These are phyloP conservation scores for Hyperoodon ampullatus DNA, from an alignment of 2,113 vertebrate genomes.

Conservation along the genomic window DNA sequence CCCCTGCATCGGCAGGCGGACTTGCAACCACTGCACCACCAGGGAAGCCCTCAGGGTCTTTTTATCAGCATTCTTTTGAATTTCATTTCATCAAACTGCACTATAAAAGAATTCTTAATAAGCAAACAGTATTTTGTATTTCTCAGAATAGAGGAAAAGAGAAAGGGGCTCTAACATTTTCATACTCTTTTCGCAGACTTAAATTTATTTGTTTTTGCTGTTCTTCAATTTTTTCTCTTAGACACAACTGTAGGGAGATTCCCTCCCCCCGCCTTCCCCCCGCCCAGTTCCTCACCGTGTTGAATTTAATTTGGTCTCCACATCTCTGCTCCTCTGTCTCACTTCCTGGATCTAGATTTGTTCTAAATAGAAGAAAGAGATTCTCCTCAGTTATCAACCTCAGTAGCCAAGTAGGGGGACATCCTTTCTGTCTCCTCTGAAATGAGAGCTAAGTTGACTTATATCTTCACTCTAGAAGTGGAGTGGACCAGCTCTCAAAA, in stretches of 20 bases:
- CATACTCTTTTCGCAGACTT: neutral
- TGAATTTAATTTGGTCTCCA: neutral
- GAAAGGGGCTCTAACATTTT: neutral
- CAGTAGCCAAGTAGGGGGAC: neutral
- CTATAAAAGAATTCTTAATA: neutral
- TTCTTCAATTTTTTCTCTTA: neutral
- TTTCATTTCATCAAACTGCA: neutral
- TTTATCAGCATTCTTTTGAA: neutral
- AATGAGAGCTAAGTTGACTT: neutral
- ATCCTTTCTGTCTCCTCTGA: neutral
- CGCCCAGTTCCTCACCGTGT: neutral
- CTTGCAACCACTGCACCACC: too few species aligned
- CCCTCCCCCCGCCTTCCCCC: accelerated
- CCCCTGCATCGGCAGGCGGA: too few species aligned
- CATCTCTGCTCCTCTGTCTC: neutral
- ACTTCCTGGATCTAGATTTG: neutral
- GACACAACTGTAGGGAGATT: neutral
- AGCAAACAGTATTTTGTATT: neutral
- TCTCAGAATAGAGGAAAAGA: neutral
- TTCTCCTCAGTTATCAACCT: neutral
- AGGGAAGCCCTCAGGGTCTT: neutral
- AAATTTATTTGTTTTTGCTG: neutral
- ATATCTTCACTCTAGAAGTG: neutral
- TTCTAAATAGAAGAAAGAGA: neutral
- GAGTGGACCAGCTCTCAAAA: neutral